Base-by-base conservation (phyloP, 2,797 vertebrate species). In the Gastrophryne carolinensis region DNA sequence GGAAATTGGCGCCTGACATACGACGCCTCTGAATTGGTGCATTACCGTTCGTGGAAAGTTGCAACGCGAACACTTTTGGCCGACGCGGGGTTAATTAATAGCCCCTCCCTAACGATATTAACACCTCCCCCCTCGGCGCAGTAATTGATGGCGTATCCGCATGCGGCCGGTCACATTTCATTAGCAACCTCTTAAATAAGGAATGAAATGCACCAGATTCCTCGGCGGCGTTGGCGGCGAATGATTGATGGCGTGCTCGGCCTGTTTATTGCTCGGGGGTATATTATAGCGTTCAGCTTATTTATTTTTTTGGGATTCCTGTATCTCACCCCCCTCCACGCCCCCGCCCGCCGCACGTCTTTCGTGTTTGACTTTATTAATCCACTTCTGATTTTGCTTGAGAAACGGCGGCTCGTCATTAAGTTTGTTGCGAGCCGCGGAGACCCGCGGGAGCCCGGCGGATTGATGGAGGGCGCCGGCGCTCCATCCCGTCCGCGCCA, bases 171-270 rank as follows among this genome's bases (percentile, higher is more conserved):
- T 66, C 72, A 50, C 72, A 66, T 57, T 66, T 58, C 62, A 66
- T 74, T 74, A 63, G 24, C n/a, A 54, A 49, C 11, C 47, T 41
- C 24, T 73, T 73, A 58, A 74, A 74, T 74, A 66, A 66, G 72
- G 61, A 74, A 66, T 66, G 72, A 49, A 37, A 57, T 23, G 52
- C 26, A 12, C 26, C 52, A n/a, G 62, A 17, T 47, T 37, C n/a
- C 37, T 56, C 24, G 32, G 35, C 37, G 11, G 23, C 21, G 11
- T n/a, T 11, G 6, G 17, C 19, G 37, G 10, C 7, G 54, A 26
- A 15, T 74, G 72, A 73, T 57, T 65, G 72, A 73, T 73, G 24
- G 29, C 62, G 29, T 39, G 44, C 52, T 21, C 35, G 34, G 71
- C 2, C 50, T 24, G 61, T 9, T 12, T 30, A 11, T 17, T 21